phyloP scores from a whole-genome alignment of 2,888 invertebrate genomes.

The Drosophila kuntzei region DNA sequence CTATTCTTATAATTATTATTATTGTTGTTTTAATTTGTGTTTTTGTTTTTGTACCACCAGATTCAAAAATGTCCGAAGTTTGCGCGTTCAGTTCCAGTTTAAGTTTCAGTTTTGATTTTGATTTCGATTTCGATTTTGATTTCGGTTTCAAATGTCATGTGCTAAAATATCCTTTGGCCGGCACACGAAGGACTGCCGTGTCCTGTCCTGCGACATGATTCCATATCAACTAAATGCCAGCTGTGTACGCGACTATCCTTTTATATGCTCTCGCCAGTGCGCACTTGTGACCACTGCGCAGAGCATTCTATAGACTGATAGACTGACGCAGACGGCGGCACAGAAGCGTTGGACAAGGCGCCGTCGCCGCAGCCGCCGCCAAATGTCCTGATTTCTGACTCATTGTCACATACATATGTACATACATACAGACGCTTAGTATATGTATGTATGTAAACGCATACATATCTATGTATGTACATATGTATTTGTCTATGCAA shows the following conservation, averaged over 20 bases:
- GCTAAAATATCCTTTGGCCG: slow-evolving; percentile 18
- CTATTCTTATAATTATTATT: neutral
- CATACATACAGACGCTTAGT: slow-evolving; percentile 9
- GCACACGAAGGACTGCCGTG: slow-evolving; percentile 52
- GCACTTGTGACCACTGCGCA: slow-evolving; percentile 72
- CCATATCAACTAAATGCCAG: slow-evolving; percentile 76
- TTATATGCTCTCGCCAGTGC: slow-evolving; percentile 71
- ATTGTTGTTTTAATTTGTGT: neutral
- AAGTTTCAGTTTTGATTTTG: neutral
- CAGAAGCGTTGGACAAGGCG: slow-evolving; percentile 76
- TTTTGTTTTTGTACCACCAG: neutral
- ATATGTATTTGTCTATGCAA: slow-evolving; percentile 1
- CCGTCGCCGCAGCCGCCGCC: slow-evolving; percentile 77
- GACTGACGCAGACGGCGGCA: slow-evolving; percentile 54
- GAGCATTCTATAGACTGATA: slow-evolving; percentile 56
- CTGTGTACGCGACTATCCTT: slow-evolving; percentile 65
- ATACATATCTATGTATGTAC: too few relatives aligned
- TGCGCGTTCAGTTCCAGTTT: neutral
- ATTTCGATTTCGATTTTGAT: slow-evolving; percentile 11
- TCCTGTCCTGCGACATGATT: slow-evolving; percentile 76
- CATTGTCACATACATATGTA: slow-evolving; percentile 42
- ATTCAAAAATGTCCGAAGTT: neutral
- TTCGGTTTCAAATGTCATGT: slow-evolving; percentile 13
- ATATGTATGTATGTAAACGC: too few relatives aligned
- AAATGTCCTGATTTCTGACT: slow-evolving; percentile 82